Evolutionary conservation across 2,113 vertebrate genomes (phyloP).

Genomic region (Chelonoidis abingdonii): DNA sequence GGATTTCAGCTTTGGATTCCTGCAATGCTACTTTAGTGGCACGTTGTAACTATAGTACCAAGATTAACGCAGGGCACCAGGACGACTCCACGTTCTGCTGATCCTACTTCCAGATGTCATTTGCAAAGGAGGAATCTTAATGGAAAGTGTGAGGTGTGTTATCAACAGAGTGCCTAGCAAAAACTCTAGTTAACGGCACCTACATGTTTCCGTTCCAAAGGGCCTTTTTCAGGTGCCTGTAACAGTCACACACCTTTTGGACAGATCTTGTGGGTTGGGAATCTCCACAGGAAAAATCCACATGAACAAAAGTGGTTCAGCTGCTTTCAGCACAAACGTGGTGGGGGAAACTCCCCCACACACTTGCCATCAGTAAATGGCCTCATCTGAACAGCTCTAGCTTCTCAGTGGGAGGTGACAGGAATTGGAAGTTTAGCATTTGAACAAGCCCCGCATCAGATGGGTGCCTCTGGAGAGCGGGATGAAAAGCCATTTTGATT

Average conservation of each 20-base stretch:
- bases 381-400: background rate
- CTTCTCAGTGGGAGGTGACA: background rate
- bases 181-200: background rate
- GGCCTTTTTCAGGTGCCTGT: background rate
- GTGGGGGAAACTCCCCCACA: rapidly evolving
- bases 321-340: background rate
- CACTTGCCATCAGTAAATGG: rapidly evolving
- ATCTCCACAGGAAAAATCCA: background rate
- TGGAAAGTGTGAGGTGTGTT: background rate
- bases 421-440: background rate
- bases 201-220: background rate
- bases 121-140: background rate
- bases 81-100: background rate
- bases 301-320: background rate
- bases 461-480: background rate
- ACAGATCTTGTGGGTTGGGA: background rate
- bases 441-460: background rate
- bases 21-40: rapidly evolving
- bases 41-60: background rate
- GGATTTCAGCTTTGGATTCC: background rate
- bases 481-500: no score
- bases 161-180: background rate
- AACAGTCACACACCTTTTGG: background rate
- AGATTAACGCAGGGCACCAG: background rate
- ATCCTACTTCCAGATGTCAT: background rate